These are phyloP conservation scores for Myopa tessellatipennis DNA, from an alignment of 2,888 invertebrate species.

Conservation along the genomic window DNA sequence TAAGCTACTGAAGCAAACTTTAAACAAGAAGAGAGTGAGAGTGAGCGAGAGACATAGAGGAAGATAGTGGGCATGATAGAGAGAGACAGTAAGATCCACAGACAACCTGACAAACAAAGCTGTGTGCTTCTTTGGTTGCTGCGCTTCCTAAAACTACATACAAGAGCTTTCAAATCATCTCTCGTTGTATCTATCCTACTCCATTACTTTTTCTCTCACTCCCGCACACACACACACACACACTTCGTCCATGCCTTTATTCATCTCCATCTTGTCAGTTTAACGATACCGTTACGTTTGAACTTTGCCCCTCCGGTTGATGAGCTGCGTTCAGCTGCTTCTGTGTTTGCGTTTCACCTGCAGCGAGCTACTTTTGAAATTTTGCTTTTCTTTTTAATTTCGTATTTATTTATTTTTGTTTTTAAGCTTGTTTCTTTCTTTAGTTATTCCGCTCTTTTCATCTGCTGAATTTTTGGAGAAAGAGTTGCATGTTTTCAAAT, in stretches of 20 bases:
- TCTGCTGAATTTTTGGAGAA: not conserved
- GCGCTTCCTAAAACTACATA: too few species aligned
- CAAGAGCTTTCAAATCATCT: not conserved
- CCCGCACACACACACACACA: not conserved
- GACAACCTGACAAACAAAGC: too few species aligned
- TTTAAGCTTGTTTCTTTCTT: not conserved
- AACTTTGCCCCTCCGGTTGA: constrained; percentile 8
- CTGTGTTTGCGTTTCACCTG: constrained; percentile 7
- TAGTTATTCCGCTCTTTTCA: too few species aligned
- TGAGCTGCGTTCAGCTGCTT: not conserved
- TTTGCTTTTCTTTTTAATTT: not conserved
- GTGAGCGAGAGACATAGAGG: too few species aligned
- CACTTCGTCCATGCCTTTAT: not conserved
- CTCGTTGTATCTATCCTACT: not conserved
- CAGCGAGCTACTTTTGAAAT: not conserved
- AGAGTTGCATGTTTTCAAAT: not conserved
- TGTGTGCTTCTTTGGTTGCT: too few species aligned
- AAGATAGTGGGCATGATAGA: too few species aligned
- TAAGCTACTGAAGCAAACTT: too few species aligned
- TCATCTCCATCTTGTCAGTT: constrained; percentile 3
- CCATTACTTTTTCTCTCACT: not conserved
- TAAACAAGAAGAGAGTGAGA: too few species aligned
- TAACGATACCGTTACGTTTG: constrained; percentile 2
- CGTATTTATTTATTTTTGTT: not conserved
- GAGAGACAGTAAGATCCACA: too few species aligned